phyloP scores from a whole-genome alignment of 2,113 vertebrate species.

The Nesoenas mayeri region DNA sequence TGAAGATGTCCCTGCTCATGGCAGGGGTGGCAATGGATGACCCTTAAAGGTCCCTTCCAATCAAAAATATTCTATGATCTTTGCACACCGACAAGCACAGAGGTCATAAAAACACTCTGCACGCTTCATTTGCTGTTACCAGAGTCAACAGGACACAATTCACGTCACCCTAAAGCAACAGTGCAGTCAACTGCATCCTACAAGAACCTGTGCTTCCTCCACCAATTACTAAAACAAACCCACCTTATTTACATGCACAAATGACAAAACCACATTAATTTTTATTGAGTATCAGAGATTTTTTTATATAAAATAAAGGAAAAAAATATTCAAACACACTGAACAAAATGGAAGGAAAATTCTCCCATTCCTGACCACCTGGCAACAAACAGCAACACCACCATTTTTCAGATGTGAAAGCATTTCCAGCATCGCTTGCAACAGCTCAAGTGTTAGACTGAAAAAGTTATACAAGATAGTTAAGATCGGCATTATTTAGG shows the following conservation, averaged over 20 bases:
- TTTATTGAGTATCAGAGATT: not conserved
- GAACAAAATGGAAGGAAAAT: not conserved
- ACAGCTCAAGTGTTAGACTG: not conserved
- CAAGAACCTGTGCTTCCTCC: accelerated
- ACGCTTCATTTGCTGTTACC: not conserved
- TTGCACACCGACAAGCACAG: not conserved
- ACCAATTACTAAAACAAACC: not conserved
- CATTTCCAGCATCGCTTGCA: not conserved
- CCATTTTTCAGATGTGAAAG: not conserved
- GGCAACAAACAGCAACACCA: not conserved
- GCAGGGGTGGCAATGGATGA: too few species aligned
- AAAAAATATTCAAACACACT: not conserved
- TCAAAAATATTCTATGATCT: not conserved
- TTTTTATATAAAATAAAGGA: not conserved
- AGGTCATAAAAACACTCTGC: not conserved
- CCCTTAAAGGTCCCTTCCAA: too few species aligned
- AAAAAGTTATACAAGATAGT: not conserved
- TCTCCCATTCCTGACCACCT: not conserved
- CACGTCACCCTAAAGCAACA: not conserved
- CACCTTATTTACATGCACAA: not conserved
- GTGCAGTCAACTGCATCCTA: not conserved
- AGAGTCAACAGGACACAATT: not conserved
- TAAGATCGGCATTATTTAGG: not conserved
- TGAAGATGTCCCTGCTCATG: too few species aligned
- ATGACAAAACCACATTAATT: not conserved